Evolutionary conservation across 2,888 invertebrate species (phyloP), one percentile per base, ranked within the genome.

Genomic region (Diarsia dahlii): DNA sequence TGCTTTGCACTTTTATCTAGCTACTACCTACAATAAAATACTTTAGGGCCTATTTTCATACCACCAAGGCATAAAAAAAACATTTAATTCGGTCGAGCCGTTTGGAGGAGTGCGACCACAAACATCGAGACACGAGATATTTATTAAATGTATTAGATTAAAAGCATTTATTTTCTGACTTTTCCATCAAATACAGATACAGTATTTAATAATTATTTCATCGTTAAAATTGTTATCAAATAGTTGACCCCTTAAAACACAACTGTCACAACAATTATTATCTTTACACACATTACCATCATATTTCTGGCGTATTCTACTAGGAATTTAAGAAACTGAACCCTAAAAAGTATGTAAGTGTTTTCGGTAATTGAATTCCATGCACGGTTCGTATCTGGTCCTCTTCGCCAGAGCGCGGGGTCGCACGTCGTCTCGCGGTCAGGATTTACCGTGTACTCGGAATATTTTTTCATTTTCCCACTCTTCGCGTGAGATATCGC

Each of bases 381-480:
- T 90, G 91, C 93, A 93, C 91, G 92, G 88, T 84, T 84, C 88
- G 90, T 90, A 90, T 90, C 90, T 90, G 87, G 84, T 84, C 90
- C 88, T 91, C 89, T 82, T 90, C 88, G 91, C 88, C 88, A 89
- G 91, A 84, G 79, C 86, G 89, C 92, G 91, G 88, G 91, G 89
- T 88, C 87, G 86, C 93, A 94, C 94, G 94, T 93, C 91, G 89
- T 90, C 80, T 81, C 91, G 94, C 91, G 95, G 95, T 94, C 91
- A 90, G 91, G 94, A 95, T 95, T 95, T 94, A 91, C 88, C 93
- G 91, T 93, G 93, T 94, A 93, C 92, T 88, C 89, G 90, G 92
- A 94, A 94, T 94, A 94, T 94, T 95, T 95, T 94, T 93, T 93
- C 92, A 90, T 92, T 91, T 92, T 92, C 91, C 89, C 91, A 92